Evolutionary conservation across 2,888 invertebrate species (phyloP), one percentile per base, ranked within the genome.

Genomic region (Ectobius pallidus): DNA sequence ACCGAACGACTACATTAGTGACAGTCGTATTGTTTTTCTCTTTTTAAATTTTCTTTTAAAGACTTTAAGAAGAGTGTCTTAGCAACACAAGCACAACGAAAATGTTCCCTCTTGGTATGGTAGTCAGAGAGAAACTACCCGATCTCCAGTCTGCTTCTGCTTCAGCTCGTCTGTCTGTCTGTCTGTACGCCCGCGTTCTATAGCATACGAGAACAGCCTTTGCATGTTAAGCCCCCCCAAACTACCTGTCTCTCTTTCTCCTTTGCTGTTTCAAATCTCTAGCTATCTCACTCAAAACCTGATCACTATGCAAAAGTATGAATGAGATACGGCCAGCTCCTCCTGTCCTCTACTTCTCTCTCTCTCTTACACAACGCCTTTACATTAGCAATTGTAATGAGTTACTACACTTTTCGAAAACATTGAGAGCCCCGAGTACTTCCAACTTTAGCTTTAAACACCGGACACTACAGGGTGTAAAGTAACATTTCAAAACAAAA

Each of bases 301-400:
- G 76, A 74, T 76, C 76, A 76, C 76, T 76, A 87, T 86, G 86
- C 85, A 86, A 86, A 86, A 86, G 86, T 85, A 86, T 86, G 86
- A 87, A 87, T 86, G 86, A 86, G 85, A 85, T 85, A 84, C 83
- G 76, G 76, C 75, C 70, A 70, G 73, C 78, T 79, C 78, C 78
- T 63, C 39, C 44, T 61, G 68, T 71, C 30, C 68, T 44, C 42
- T 46, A 32, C 71, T 52, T 42, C 67, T 39, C 25, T 42, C 67
- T 42, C 72, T 67, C 72, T 42, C 72, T 55, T 42, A 27, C 42
- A 49, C 34, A 22, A 39, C 68, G 65, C 70, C 63, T 70, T 70
- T 62, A 72, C 73, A 76, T 76, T 76, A 76, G 75, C 75, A 76
- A 76, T 76, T 76, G 75, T 74, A 76, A 76, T 76, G 75, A 76